Evolutionary conservation across 2,113 vertebrate species (phyloP).

Genomic region (Cynoglossus semilaevis): DNA sequence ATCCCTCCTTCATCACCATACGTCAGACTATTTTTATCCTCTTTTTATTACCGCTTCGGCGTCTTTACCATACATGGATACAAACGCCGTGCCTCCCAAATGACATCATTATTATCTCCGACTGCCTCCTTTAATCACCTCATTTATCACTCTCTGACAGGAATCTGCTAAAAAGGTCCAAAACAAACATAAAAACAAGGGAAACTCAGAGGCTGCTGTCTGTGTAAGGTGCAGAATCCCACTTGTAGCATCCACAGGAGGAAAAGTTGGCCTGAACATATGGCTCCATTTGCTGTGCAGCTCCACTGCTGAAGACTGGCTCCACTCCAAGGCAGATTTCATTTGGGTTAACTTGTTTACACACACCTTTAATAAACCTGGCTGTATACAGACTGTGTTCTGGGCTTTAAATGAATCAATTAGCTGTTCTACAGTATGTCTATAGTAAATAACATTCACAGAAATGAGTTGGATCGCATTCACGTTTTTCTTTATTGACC

Average conservation of each 20-base stretch:
- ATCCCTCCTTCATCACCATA: constrained; percentile 45
- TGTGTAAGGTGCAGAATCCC: constrained; percentile 7
- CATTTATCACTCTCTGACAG: constrained; percentile 52
- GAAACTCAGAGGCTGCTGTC: neutral
- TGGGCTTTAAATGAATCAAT: constrained; percentile 6
- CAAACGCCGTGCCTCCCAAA: constrained; percentile 29
- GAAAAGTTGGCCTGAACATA: constrained; percentile 11
- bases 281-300: constrained; percentile 14
- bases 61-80: constrained; percentile 35
- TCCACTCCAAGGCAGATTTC: constrained; percentile 5
- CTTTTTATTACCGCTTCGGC: constrained; percentile 38
- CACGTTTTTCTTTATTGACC: too few species aligned
- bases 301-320: neutral
- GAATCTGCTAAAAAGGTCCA: constrained; percentile 10
- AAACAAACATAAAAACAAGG: constrained; percentile 17
- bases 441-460: too few species aligned
- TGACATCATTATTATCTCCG: constrained; percentile 49
- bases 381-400: neutral
- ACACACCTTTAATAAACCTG: neutral
- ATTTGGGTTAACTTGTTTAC: constrained; percentile 15
- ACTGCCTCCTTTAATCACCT: constrained; percentile 58
- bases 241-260: constrained; percentile 16
- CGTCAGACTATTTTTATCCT: constrained; percentile 50
- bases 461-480: too few species aligned
- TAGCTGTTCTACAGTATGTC: neutral